Evolutionary conservation across 1,140 invertebrate genomes (phyloP).

Genomic region (Gryon sp.): DNA sequence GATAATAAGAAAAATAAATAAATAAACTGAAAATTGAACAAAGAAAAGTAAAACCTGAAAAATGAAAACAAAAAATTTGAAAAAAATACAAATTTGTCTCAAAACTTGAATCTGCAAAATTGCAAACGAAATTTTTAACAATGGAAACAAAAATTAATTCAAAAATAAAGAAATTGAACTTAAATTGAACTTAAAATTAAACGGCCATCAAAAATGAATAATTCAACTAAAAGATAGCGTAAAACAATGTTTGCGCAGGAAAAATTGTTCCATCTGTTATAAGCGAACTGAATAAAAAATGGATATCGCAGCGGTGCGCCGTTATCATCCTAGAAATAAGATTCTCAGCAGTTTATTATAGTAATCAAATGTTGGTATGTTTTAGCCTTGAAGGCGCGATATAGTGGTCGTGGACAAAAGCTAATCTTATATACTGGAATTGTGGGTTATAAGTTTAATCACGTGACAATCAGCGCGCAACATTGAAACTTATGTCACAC

Average conservation of each 20-base stretch:
- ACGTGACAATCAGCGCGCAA: constrained; percentile 43
- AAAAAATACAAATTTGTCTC: too few relatives aligned
- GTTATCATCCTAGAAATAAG: constrained; percentile 34
- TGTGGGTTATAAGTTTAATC: constrained; percentile 46
- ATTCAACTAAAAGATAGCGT: too few relatives aligned
- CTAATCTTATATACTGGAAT: constrained; percentile 9
- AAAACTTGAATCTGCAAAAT: too few relatives aligned
- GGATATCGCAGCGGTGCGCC: neutral
- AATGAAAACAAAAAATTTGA: too few relatives aligned
- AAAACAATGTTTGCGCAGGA: constrained; percentile 7
- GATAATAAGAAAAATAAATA: too few relatives aligned
- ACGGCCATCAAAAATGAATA: too few relatives aligned
- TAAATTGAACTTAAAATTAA: too few relatives aligned
- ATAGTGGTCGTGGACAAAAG: constrained; percentile 31
- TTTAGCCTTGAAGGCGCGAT: constrained; percentile 33
- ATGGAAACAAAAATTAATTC: too few relatives aligned
- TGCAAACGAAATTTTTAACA: too few relatives aligned
- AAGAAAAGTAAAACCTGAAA: too few relatives aligned
- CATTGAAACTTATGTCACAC: constrained; percentile 41
- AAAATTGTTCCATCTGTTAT: neutral
- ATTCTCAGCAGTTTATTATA: constrained; percentile 40
- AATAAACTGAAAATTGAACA: too few relatives aligned
- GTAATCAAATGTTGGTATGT: constrained; percentile 44
- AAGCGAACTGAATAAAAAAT: constrained; percentile 24
- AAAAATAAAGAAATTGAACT: too few relatives aligned